Conservation (phyloP, 2,797 vertebrate species). For the Semotilus atromaculatus region DNA sequence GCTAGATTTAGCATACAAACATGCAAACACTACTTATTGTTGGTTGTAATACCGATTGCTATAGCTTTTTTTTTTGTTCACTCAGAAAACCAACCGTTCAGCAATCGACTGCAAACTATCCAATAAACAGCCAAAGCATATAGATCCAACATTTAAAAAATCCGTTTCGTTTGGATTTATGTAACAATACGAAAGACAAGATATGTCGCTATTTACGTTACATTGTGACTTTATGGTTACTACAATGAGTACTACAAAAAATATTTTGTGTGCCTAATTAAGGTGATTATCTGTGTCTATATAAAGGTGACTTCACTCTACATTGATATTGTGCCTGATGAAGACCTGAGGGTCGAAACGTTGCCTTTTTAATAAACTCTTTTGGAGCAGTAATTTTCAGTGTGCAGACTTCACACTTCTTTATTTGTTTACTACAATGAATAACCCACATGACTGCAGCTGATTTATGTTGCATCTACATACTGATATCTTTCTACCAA, state of each 20-base stretch:
- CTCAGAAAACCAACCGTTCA: not conserved
- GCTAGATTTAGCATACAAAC: not conserved
- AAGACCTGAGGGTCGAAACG: too few relatives aligned
- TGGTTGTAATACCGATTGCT: not conserved
- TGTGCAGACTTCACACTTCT: too few relatives aligned
- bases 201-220: not conserved
- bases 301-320: too few relatives aligned
- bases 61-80: not conserved
- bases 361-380: too few relatives aligned
- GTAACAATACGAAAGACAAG: not conserved
- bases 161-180: not conserved
- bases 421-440: not conserved
- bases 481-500: not conserved
- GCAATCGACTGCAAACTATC: not conserved
- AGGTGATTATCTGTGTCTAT: too few relatives aligned
- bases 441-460: not conserved
- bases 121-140: not conserved
- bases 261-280: too few relatives aligned
- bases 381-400: too few relatives aligned
- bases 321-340: too few relatives aligned
- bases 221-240: not conserved
- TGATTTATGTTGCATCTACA: not conserved
- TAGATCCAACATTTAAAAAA: not conserved
- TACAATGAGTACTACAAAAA: too few relatives aligned
- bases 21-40: not conserved